phyloP scores from a whole-genome alignment of 2,888 invertebrate genomes.

The Orchesella flavescens region DNA sequence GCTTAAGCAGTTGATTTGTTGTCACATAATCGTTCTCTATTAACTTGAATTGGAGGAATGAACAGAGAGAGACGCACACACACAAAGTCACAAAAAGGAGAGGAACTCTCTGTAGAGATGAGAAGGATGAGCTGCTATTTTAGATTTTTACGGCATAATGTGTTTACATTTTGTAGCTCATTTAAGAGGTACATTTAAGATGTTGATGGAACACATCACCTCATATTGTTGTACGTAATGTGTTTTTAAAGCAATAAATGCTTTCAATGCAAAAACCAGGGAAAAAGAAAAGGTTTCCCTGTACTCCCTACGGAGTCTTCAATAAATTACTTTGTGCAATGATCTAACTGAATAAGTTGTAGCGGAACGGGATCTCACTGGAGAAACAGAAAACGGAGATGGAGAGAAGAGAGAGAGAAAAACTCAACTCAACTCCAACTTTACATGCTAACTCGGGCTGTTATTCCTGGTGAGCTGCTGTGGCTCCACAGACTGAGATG shows the following conservation, averaged over 20 bases:
- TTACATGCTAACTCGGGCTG: background rate
- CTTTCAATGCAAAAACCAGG: background rate
- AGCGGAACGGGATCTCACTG: slow-evolving; percentile 32
- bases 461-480: slow-evolving; percentile 12
- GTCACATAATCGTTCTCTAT: slow-evolving; percentile 33
- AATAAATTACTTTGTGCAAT: slow-evolving; percentile 65
- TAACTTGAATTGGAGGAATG: no score
- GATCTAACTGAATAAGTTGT: slow-evolving; percentile 63
- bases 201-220: no score
- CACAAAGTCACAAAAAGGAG: no score
- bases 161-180: no score
- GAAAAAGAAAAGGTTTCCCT: slow-evolving; percentile 35
- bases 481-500: background rate
- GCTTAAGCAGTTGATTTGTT: slow-evolving; percentile 43
- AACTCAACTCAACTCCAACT: background rate
- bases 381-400: slow-evolving; percentile 23
- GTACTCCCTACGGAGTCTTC: slow-evolving; percentile 61
- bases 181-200: no score
- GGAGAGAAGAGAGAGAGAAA: no score
- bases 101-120: no score
- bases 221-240: no score
- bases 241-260: background rate
- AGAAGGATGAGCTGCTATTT: no score
- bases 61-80: no score
- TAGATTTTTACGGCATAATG: no score